Evolutionary conservation across 2,113 vertebrate genomes (phyloP), one percentile per base, ranked within the genome.

Genomic region (Morone saxatilis): DNA sequence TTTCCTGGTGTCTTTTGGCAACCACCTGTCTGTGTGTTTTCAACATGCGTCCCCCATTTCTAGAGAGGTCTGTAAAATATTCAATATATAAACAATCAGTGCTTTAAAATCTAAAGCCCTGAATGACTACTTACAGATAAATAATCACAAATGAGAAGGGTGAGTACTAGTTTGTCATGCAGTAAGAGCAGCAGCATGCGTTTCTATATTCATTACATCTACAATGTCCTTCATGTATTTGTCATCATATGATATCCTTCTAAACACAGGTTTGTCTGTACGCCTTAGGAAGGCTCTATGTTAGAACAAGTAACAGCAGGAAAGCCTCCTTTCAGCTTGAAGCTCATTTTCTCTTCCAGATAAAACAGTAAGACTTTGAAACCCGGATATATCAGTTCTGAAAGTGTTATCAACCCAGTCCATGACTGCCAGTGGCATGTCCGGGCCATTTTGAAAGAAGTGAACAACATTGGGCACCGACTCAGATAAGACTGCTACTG

Each of bases 1-100:
- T 78, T 76, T 65, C 40, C 71, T 72, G 20, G 40, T 71, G 45
- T 51, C 48, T 22, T 51, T 51, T 59, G 20, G 78, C 45, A 31
- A 40, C 53, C 22, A 89, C 79, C 76, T 85, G 75, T 57, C 54
- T 78, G 47, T 60, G 41, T 63, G 66, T 68, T 72, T 74, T 66
- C 43, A 62, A 47, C 12, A 25, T 22, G 16, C 0, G 1, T 61
- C 50, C 25, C 45, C 22, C 16, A 41, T 66, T 86, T 84, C 19
- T 45, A 4, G 69, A 84, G 73, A 59, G 8, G 17, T 40, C 7
- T 25, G 38, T 78, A 40, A 78, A 76, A 76, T 69, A 74, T 62
- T 69, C 20, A 66, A 0, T 7, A 13, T 16, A 11, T 40, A 71
- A 80, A 60, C 36, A 84, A 79, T 83, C 20, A 54, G 22, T 68